phyloP scores from a whole-genome alignment of 2,888 invertebrate genomes.

The Lissonota sp. region DNA sequence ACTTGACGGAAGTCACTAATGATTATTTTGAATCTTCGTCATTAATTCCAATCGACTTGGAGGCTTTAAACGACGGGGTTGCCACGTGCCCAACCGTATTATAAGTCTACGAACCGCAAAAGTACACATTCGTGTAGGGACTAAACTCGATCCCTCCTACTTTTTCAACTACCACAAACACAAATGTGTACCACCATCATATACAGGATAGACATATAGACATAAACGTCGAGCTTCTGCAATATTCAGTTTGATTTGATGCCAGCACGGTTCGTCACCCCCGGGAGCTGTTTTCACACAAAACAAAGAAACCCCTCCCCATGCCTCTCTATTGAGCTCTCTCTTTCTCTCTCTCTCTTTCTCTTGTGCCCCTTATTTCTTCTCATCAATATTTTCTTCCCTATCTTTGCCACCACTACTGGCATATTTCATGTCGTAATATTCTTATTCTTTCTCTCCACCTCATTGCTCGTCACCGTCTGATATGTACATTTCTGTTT shows the following conservation, averaged over 20 bases:
- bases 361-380: constrained; percentile 25
- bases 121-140: constrained; percentile 34
- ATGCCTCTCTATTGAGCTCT: constrained; percentile 69
- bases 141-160: constrained; percentile 9
- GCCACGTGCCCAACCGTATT: constrained; percentile 41
- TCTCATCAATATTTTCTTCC: constrained; percentile 47
- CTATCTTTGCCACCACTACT: constrained; percentile 3
- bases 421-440: constrained; percentile 18
- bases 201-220: constrained; percentile 36
- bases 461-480: constrained; percentile 22
- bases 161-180: constrained; percentile 33
- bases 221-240: constrained; percentile 62
- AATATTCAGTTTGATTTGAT: constrained; percentile 77
- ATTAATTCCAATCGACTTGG: constrained; percentile 50
- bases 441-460: constrained; percentile 31
- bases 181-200: constrained; percentile 22
- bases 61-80: not conserved
- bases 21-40: constrained; percentile 29
- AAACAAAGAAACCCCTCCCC: constrained; percentile 80
- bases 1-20: constrained; percentile 12
- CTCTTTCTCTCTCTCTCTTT: constrained; percentile 21
- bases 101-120: constrained; percentile 16
- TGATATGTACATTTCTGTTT: not conserved
- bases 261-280: constrained; percentile 77
- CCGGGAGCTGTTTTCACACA: constrained; percentile 78